Conservation (phyloP, 2,888 invertebrate genomes). For the Himalopsyche tibetana region DNA sequence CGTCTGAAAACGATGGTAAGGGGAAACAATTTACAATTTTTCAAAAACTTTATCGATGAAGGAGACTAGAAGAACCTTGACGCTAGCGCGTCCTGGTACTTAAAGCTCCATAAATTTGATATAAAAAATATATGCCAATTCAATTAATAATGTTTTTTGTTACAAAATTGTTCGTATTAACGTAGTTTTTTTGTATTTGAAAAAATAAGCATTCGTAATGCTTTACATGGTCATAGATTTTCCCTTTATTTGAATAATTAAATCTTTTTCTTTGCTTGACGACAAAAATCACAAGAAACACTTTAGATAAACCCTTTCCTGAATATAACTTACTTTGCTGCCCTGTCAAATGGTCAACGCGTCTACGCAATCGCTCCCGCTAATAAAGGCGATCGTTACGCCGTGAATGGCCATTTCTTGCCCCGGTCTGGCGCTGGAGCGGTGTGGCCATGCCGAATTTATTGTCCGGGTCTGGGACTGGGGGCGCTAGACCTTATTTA, state of each 20-base stretch:
- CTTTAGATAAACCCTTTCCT: conserved; percentile 2
- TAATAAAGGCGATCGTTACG: conserved; percentile 43
- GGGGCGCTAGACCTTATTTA: conserved; percentile 29
- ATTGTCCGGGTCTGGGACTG: conserved; percentile 39
- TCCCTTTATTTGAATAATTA: not conserved
- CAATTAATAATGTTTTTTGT: too few species aligned
- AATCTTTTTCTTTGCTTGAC: not conserved
- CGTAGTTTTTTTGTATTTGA: too few species aligned
- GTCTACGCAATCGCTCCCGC: conserved; percentile 31
- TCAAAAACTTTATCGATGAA: too few species aligned
- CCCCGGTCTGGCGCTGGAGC: conserved; percentile 24
- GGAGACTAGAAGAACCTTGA: too few species aligned
- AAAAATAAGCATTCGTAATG: too few species aligned
- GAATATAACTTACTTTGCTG: not conserved
- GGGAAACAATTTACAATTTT: too few species aligned
- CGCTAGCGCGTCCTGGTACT: too few species aligned
- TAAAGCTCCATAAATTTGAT: too few species aligned
- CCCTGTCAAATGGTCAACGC: conserved; percentile 35
- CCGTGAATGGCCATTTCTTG: conserved; percentile 38
- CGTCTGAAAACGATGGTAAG: too few species aligned
- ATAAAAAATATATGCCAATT: too few species aligned
- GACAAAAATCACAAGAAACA: conserved; percentile 39
- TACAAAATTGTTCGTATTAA: too few species aligned
- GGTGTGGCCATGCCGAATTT: conserved; percentile 42
- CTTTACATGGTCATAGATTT: too few species aligned